Percentiles rank a stretch among this genome's conserved stretches.
Evolutionary conservation across 2,113 vertebrate species (phyloP).

Genomic region (Pitta sordida): DNA sequence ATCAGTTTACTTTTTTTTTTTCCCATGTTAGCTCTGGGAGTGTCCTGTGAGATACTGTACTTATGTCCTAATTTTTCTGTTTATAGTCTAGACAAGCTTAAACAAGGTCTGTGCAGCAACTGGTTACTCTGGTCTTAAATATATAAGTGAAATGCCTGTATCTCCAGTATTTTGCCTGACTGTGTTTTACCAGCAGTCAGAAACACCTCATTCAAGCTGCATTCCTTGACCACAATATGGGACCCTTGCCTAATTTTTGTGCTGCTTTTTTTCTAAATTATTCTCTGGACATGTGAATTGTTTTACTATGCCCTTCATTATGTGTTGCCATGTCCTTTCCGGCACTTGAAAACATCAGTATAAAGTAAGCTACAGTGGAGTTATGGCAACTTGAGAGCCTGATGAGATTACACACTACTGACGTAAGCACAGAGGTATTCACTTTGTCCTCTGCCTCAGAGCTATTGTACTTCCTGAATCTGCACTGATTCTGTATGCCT

Average conservation of each 20-base stretch:
- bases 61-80: fast-evolving
- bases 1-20: not conserved
- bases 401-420: not conserved
- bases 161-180: not conserved
- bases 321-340: not conserved
- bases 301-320: not conserved
- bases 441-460: not conserved
- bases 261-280: not conserved
- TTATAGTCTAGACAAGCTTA: not conserved
- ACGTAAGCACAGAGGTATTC: not conserved
- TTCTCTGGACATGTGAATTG: not conserved
- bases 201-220: not conserved
- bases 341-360: not conserved
- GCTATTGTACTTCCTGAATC: not conserved
- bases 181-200: not conserved
- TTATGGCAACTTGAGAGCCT: not conserved
- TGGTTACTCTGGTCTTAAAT: not conserved
- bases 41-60: fast-evolving
- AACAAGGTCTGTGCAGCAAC: not conserved
- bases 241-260: not conserved
- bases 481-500: not conserved
- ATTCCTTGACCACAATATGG: not conserved
- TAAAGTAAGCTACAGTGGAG: not conserved
- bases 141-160: not conserved
- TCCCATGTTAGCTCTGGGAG: not conserved